Base-by-base conservation (phyloP, 1,140 invertebrate species). In the Drosophila parabipectinata region DNA sequence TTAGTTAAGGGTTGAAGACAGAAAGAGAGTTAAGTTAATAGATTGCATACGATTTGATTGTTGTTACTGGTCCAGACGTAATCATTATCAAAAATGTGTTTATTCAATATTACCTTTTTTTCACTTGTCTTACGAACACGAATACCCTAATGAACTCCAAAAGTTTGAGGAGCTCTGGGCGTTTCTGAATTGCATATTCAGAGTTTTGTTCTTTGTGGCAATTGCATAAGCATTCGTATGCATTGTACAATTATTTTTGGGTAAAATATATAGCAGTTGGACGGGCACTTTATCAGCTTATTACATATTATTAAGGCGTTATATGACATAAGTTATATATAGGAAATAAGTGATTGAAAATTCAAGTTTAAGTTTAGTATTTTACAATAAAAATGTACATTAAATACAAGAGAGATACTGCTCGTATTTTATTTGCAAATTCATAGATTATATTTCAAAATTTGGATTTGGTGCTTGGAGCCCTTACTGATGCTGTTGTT, bases 401-500 rank as follows among this genome's bases (percentile, higher is more conserved):
- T 77, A 62, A 37, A 56, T 77, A 77, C 74, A 77, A 58, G 26
- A 37, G 37, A 66, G 32, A 57, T 54, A 44, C 56, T 59, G 76
- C 71, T 73, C 60, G 74, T 61, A 73, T 69, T 69, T 47, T 63
- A 51, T 32, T 64, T 47, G 41, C 45, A 21, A 39, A 67, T 57
- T 61, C 8, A 59, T 32, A 32, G 1, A n/a, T 57, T 41, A 18
- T 44, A 44, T 15, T 15, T 15, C 14, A 53, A 56, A 69, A 63
- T 71, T 61, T 71, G 58, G 56, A 60, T 72, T 87, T 68, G 32
- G 57, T 87, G 83, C 78, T 82, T 78, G 34, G 59, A 76, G 82
- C 83, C 79, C 79, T 75, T 87, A 72, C 75, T 77, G 58, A 77
- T 77, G 62, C 63, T 87, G 83, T 87, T 87, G 83, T 87, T 87